Evolutionary conservation across 2,113 vertebrate genomes (phyloP), one percentile per base, ranked within the genome.

Genomic region (Patagioenas fasciata): DNA sequence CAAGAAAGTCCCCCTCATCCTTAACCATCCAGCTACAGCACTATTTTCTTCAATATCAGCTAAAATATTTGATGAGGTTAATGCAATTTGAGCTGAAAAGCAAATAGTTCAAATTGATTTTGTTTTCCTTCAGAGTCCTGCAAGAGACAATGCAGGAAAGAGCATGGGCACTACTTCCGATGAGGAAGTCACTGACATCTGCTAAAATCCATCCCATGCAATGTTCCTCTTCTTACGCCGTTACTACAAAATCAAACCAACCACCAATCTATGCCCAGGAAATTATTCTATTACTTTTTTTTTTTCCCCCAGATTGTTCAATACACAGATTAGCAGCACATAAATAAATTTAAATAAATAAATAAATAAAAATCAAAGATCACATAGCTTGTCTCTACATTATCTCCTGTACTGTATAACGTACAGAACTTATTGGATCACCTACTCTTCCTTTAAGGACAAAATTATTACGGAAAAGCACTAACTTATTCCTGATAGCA

Each of bases 381-480:
- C 28, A 31, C 23, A 34, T 10, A 64, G 21, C 23, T 75, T 60
- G 21, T 23, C 9, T 48, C 23, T 42, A 4, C 57, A n/a, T 32
- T 51, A 48, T 13, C 17, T 79, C 50, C 23, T 53, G 24, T 66
- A 50, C 10, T 7, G 5, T 47, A 36, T 2, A 32, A 56, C 3
- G 24, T 13, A 14, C 40, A 11, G 12, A 57, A 56, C 0, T 0
- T 15, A 19, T 2, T 9, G 20, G 25, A 38, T 8, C 20, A 44
- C 2, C 2, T 3, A 60, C 13, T 38, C 10, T 12, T 8, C 4
- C 3, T 77, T 42, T n/a, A 75, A 0, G 6, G 7, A 15, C 34
- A 65, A 29, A 93, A 72, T 18, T 50, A 71, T 6, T 69, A 71
- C 5, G 8, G 15, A 61, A 58, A n/a, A 75, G 4, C 6, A 24